A percentile compares a stretch with the other conserved stretches of the same genome.
Evolutionary conservation across 2,888 invertebrate genomes (phyloP).

Genomic region (Drosophila leonis): DNA sequence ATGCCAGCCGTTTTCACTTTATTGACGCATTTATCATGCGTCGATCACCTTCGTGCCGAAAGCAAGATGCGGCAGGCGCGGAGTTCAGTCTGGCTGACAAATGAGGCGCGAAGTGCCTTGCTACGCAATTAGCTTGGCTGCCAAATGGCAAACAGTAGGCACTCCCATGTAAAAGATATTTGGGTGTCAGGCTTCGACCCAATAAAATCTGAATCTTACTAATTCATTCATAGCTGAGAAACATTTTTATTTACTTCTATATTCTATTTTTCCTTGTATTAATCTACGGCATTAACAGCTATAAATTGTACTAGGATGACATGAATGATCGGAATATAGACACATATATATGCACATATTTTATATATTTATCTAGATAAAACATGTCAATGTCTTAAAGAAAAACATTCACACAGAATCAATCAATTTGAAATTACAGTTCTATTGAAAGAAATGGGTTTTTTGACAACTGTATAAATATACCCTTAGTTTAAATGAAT

Average conservation of each 20-base stretch:
- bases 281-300: too few relatives aligned
- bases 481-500: background rate
- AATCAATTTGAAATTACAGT: too few relatives aligned
- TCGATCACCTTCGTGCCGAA: constrained; percentile 62
- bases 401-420: too few relatives aligned
- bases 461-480: background rate
- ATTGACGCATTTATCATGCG: constrained; percentile 73
- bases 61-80: constrained; percentile 21
- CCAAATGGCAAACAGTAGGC: constrained; percentile 46
- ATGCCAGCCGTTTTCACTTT: constrained; percentile 54
- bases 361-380: too few relatives aligned
- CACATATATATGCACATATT: too few relatives aligned
- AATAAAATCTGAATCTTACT: background rate
- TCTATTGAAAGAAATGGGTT: too few relatives aligned
- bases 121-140: constrained; percentile 57
- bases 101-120: constrained; percentile 71
- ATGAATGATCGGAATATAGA: too few relatives aligned
- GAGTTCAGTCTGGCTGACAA: constrained; percentile 39
- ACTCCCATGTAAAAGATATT: constrained; percentile 7
- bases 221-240: background rate
- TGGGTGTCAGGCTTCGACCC: background rate
- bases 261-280: too few relatives aligned
- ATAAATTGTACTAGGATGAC: too few relatives aligned
- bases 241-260: background rate
- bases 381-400: too few relatives aligned